Percentiles rank a stretch among this genome's conserved stretches.
Evolutionary conservation across 2,113 vertebrate species (phyloP).

Genomic region (Vidua macroura): DNA sequence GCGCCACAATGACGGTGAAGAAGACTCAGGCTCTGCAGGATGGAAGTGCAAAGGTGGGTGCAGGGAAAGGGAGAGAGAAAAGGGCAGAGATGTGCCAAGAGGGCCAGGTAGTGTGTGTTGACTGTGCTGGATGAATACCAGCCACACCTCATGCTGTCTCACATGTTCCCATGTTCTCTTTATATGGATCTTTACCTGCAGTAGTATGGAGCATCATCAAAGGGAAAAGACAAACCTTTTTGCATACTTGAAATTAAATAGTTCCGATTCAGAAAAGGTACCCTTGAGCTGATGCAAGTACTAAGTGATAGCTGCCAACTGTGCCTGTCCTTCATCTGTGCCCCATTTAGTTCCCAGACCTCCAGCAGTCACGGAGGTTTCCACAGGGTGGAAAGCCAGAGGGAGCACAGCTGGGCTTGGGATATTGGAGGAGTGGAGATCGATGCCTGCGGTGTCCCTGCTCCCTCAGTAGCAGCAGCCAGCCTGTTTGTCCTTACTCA

Average conservation of each 20-base stretch:
- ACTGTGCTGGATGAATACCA: not conserved
- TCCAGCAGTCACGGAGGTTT: not conserved
- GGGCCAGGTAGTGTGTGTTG: rapidly evolving
- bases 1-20: conserved; percentile 39
- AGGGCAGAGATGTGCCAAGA: not conserved
- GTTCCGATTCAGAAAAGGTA: not conserved
- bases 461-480: not conserved
- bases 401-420: not conserved
- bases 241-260: not conserved
- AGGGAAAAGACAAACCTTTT: not conserved
- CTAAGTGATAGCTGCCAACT: rapidly evolving
- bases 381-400: not conserved
- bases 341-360: not conserved
- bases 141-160: rapidly evolving
- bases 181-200: not conserved
- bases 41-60: conserved; percentile 68
- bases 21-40: conserved; percentile 45
- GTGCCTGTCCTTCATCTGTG: not conserved
- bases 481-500: not conserved
- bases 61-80: not conserved
- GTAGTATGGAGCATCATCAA: not conserved
- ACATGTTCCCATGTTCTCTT: not conserved
- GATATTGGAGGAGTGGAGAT: not conserved
- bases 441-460: not conserved
- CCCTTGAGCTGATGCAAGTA: not conserved